Conservation (phyloP, 2,113 vertebrate genomes). For the Myxocyprinus asiaticus region DNA sequence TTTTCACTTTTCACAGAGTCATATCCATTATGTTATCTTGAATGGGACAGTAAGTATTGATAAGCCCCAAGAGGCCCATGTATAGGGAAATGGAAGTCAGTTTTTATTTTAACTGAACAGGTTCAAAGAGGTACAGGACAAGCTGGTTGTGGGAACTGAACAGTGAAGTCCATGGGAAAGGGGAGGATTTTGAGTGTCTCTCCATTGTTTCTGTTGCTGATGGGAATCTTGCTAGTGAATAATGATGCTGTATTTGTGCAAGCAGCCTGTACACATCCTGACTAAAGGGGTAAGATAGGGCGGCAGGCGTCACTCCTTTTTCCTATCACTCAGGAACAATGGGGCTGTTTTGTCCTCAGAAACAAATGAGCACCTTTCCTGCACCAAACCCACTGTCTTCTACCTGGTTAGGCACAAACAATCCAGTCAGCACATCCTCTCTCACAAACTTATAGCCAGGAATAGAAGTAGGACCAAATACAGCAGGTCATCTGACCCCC, state of each 20-base stretch:
- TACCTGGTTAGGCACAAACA: constrained; percentile 25
- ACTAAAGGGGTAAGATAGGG: constrained; percentile 6
- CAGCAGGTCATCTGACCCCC: too few relatives aligned
- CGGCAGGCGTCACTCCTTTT: constrained; percentile 42
- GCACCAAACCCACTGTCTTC: constrained; percentile 17
- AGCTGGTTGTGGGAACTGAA: constrained; percentile 50
- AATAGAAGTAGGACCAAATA: background rate
- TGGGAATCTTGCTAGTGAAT: constrained; percentile 52
- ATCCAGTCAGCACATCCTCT: constrained; percentile 1
- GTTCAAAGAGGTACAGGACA: constrained; percentile 41
- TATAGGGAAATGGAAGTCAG: constrained; percentile 9
- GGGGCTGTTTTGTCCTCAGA: constrained; percentile 21
- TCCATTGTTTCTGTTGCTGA: constrained; percentile 67
- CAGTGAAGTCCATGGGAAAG: constrained; percentile 51
- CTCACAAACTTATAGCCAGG: background rate
- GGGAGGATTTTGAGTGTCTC: constrained; percentile 33
- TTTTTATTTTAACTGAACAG: constrained; percentile 6
- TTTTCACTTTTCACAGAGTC: background rate
- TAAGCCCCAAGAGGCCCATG: constrained; percentile 1
- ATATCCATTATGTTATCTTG: background rate
- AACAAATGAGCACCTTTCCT: constrained; percentile 34
- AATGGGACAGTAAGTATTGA: constrained; percentile 20
- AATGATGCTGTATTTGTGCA: constrained; percentile 47
- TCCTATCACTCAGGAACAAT: constrained; percentile 56
- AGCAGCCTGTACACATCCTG: constrained; percentile 52